Evolutionary conservation across 2,797 vertebrate species (phyloP).

Genomic region (Poecilia gillii): DNA sequence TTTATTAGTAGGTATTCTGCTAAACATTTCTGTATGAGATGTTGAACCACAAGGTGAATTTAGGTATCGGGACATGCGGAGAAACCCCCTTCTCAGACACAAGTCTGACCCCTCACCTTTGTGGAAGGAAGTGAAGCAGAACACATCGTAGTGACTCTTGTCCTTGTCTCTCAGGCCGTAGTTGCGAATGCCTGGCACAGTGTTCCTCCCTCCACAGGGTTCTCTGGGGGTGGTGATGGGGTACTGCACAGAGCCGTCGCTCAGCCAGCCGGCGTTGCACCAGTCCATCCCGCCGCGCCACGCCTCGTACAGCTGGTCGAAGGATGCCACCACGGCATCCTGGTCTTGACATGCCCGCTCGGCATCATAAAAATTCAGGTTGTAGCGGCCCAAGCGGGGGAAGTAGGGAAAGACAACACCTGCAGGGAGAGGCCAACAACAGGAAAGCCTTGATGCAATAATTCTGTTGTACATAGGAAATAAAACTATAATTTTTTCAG

Average conservation of each 20-base stretch:
- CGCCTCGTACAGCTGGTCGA: slow-evolving; percentile 91
- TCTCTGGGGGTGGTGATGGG: slow-evolving; percentile 92
- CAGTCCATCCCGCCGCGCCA: slow-evolving; percentile 93
- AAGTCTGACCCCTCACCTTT: slow-evolving; percentile 78
- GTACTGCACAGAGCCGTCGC: slow-evolving; percentile 92
- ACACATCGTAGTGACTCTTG: slow-evolving; percentile 92
- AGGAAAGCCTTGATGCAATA: background rate
- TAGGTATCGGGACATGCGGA: background rate
- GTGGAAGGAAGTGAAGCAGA: slow-evolving; percentile 95
- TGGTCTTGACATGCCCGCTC: slow-evolving; percentile 89
- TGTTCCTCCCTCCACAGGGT: slow-evolving; percentile 92
- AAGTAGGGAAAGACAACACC: slow-evolving; percentile 93
- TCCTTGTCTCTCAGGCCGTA: slow-evolving; percentile 95
- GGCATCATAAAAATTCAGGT: slow-evolving; percentile 91
- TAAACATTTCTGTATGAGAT: background rate
- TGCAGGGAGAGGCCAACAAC: slow-evolving; percentile 50
- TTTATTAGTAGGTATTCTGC: background rate
- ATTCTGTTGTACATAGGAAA: background rate
- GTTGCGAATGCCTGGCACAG: slow-evolving; percentile 88
- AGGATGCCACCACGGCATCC: slow-evolving; percentile 91
- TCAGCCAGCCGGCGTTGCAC: slow-evolving; percentile 98
- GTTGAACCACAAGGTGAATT: background rate
- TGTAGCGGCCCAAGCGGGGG: slow-evolving; percentile 91
- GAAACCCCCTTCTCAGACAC: background rate
- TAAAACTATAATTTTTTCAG: background rate